Conservation (phyloP, 1,140 invertebrate species). For the Galendromus occidentalis region DNA sequence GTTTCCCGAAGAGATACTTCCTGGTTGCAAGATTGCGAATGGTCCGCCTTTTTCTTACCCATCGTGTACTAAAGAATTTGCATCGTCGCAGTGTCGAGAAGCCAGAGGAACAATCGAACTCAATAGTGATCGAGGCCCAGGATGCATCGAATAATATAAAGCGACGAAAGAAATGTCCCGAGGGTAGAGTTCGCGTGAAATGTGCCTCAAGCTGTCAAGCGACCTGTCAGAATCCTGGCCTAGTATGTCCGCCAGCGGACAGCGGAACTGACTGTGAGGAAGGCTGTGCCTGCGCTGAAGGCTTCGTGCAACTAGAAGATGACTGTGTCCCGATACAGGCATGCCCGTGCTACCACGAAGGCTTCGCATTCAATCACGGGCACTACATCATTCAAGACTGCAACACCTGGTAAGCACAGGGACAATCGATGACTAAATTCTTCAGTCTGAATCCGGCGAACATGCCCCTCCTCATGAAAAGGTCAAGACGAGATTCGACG, state of each 20-base stretch:
- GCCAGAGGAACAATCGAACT: neutral
- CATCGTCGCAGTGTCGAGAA: neutral
- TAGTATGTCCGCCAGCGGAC: conserved; percentile 8
- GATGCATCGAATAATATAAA: conserved; percentile 5
- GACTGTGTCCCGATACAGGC: conserved; percentile 22
- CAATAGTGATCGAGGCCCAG: neutral
- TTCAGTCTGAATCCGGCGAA: too few species aligned
- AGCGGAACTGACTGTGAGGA: conserved; percentile 41
- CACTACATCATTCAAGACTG: conserved; percentile 24
- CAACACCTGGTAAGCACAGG: conserved; percentile 25
- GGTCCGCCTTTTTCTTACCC: too few species aligned
- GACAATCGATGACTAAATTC: too few species aligned
- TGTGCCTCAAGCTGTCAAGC: conserved; percentile 15
- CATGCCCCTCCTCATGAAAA: too few species aligned
- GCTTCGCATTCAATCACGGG: conserved; percentile 20
- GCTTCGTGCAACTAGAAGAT: conserved; percentile 41
- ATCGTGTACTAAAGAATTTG: too few species aligned
- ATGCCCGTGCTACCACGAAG: conserved; percentile 25
- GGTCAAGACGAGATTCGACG: too few species aligned
- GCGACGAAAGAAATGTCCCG: neutral
- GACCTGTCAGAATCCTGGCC: conserved; percentile 14
- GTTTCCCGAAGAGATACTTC: too few species aligned
- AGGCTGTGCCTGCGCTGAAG: conserved; percentile 63
- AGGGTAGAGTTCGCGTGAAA: conserved; percentile 14
- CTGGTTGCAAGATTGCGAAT: too few species aligned